These are phyloP conservation scores for Ophraella communa DNA, from an alignment of 2,888 invertebrate genomes.

Conservation along the genomic window DNA sequence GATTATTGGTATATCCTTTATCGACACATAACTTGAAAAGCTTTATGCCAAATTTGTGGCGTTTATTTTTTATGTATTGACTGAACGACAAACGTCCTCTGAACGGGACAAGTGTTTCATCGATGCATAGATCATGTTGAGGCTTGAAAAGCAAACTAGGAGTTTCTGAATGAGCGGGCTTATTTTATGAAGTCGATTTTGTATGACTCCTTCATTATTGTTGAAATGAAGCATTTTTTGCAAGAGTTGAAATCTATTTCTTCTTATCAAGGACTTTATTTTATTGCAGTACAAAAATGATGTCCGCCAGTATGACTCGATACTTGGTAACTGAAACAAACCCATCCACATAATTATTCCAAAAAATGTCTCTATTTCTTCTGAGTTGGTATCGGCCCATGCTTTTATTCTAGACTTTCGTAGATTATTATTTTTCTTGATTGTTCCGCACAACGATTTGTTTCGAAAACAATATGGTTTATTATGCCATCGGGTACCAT, in stretches of 20 bases:
- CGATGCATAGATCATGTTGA: neutral
- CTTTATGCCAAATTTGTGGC: neutral
- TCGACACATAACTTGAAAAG: neutral
- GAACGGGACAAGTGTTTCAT: neutral
- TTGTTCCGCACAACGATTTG: neutral
- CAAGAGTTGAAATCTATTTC: slow-evolving; percentile 1
- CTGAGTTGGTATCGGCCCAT: neutral
- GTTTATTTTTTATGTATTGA: neutral
- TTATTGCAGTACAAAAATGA: slow-evolving; percentile 1
- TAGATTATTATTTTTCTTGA: slow-evolving; percentile 17
- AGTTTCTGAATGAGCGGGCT: neutral
- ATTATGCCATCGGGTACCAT: no score
- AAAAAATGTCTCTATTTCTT: slow-evolving; percentile 8
- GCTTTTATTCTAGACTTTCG: slow-evolving; percentile 19
- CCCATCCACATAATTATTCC: slow-evolving; percentile 1
- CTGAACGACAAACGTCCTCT: neutral
- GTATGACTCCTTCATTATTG: neutral
- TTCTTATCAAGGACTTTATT: neutral
- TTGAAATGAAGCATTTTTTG: neutral
- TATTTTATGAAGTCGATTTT: slow-evolving; percentile 4
- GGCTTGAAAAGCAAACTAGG: neutral
- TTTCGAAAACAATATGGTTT: neutral
- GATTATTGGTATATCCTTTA: neutral
- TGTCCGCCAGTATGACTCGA: neutral
- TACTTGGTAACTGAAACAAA: slow-evolving; percentile 5